phyloP scores from a whole-genome alignment of 1,140 invertebrate species.

The Musca vetustissima region DNA sequence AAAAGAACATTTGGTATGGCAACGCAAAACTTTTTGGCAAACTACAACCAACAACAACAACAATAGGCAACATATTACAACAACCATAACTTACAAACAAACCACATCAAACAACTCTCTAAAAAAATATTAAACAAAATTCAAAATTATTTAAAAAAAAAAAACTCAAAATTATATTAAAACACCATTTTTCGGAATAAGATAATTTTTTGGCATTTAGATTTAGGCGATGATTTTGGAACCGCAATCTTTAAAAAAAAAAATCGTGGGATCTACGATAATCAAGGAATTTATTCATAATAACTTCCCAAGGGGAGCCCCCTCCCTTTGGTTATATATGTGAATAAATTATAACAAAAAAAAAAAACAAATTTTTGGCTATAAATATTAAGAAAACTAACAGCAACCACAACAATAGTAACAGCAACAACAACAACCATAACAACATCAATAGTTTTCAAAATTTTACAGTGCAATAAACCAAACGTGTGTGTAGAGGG shows the following conservation, averaged over 20 bases:
- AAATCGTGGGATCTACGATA: no score
- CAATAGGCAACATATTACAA: background rate
- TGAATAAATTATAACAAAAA: background rate
- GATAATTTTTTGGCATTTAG: background rate
- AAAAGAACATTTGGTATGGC: slow-evolving; percentile 23
- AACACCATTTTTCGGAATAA: slow-evolving; percentile 16
- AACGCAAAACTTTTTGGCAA: slow-evolving; percentile 23
- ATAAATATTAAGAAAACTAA: slow-evolving; percentile 42
- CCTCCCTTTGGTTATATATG: background rate
- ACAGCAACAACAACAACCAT: no score
- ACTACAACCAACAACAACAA: background rate
- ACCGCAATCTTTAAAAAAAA: no score
- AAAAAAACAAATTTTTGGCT: slow-evolving; percentile 53
- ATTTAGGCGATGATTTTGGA: no score
- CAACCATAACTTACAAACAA: no score
- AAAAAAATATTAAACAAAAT: no score
- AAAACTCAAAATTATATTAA: slow-evolving; percentile 12
- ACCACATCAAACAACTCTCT: no score
- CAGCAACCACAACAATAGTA: slow-evolving; percentile 33
- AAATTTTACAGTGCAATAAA: slow-evolving; percentile 47
- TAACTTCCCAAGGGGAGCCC: no score
- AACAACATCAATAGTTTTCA: slow-evolving; percentile 53
- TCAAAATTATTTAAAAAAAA: no score
- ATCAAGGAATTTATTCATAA: no score
- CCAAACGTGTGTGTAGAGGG: no score